These are phyloP conservation scores for Dreissena polymorpha DNA, from an alignment of 1,140 invertebrate genomes.

Conservation along the genomic window DNA sequence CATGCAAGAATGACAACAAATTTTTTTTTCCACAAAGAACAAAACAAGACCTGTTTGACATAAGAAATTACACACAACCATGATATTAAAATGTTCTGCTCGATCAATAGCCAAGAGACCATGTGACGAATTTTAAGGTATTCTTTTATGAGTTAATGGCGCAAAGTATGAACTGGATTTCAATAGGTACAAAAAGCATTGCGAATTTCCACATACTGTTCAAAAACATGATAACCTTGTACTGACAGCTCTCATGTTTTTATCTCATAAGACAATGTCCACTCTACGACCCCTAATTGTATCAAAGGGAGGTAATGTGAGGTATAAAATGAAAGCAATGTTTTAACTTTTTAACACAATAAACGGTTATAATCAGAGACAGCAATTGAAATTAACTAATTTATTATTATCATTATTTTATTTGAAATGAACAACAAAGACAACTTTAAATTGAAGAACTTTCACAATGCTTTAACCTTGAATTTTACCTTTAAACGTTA, in stretches of 20 bases:
- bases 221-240: not conserved
- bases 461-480: too few relatives aligned
- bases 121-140: conserved; percentile 31
- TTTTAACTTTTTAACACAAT: too few relatives aligned
- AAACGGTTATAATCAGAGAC: too few relatives aligned
- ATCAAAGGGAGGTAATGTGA: too few relatives aligned
- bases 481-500: too few relatives aligned
- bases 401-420: too few relatives aligned
- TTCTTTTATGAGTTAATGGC: conserved; percentile 38
- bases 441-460: too few relatives aligned
- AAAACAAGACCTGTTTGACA: conserved; percentile 4
- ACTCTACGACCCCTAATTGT: not conserved
- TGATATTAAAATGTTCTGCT: conserved; percentile 47
- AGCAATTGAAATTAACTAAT: too few relatives aligned
- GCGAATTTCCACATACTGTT: not conserved
- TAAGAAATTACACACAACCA: not conserved
- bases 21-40: not conserved
- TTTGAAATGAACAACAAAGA: too few relatives aligned
- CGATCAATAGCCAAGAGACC: conserved; percentile 16
- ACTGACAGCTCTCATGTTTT: not conserved
- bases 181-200: not conserved
- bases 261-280: not conserved
- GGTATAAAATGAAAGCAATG: too few relatives aligned
- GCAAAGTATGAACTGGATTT: conserved; percentile 32
- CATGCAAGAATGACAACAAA: too few relatives aligned